Conservation (phyloP, 2,113 vertebrate genomes). For the Zosterops japonicus region DNA sequence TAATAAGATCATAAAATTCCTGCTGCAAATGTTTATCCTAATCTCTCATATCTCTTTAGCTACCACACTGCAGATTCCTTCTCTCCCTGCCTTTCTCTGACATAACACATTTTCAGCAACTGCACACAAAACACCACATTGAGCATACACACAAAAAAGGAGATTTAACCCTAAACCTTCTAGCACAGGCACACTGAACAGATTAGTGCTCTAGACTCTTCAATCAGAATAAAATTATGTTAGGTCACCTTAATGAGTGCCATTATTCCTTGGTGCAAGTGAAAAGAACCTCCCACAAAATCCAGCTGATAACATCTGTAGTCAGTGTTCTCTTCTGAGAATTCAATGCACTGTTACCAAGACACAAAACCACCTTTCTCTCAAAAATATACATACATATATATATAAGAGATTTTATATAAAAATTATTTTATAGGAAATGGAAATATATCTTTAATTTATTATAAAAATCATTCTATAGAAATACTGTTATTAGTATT, state of each 20-base stretch:
- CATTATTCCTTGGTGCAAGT: not conserved
- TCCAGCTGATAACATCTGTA: not conserved
- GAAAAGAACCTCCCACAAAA: not conserved
- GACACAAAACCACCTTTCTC: not conserved
- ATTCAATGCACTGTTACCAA: not conserved
- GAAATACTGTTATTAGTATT: not conserved
- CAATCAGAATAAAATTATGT: not conserved
- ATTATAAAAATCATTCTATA: no score
- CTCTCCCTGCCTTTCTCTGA: not conserved
- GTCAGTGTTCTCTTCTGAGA: not conserved
- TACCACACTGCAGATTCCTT: not conserved
- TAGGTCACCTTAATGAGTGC: not conserved
- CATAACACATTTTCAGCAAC: not conserved
- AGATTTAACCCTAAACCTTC: not conserved
- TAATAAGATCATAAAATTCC: not conserved
- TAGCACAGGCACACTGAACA: not conserved
- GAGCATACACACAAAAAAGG: not conserved
- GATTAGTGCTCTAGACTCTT: not conserved
- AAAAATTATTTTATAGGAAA: not conserved
- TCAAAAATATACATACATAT: not conserved
- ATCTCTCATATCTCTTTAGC: not conserved
- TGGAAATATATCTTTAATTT: rapidly evolving
- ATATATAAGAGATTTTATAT: no score
- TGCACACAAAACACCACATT: not conserved
- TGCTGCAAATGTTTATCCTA: not conserved